These are phyloP conservation scores for Rhingia campestris DNA, from an alignment of 2,888 invertebrate species.

Conservation along the genomic window DNA sequence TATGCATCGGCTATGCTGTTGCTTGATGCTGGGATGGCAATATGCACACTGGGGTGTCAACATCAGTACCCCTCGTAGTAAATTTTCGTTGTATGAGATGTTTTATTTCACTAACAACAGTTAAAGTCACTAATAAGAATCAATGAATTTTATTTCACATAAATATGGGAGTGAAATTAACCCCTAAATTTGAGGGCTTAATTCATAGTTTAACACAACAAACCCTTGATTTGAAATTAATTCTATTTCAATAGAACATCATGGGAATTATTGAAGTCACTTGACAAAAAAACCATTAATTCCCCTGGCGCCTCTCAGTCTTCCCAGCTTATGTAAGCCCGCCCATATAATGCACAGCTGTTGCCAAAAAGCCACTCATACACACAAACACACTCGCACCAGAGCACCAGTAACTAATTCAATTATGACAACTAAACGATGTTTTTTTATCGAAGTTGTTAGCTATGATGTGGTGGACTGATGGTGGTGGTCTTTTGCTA, in stretches of 20 bases:
- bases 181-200: too few relatives aligned
- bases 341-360: constrained; percentile 50
- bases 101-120: too few relatives aligned
- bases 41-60: too few relatives aligned
- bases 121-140: too few relatives aligned
- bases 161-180: too few relatives aligned
- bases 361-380: constrained; percentile 43
- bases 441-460: constrained; percentile 18
- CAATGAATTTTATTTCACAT: too few relatives aligned
- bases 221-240: constrained; percentile 59
- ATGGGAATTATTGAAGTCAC: constrained; percentile 48
- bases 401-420: constrained; percentile 40
- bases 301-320: constrained; percentile 62
- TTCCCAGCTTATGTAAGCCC: constrained; percentile 62
- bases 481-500: constrained; percentile 29
- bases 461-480: too few relatives aligned
- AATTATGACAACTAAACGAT: constrained; percentile 67
- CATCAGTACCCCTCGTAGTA: too few relatives aligned
- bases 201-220: too few relatives aligned
- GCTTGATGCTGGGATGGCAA: too few relatives aligned
- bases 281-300: constrained; percentile 46
- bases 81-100: too few relatives aligned
- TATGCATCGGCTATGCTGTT: too few relatives aligned
- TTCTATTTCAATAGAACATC: constrained; percentile 49
- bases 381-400: not conserved